phyloP scores from a whole-genome alignment of 2,888 invertebrate species.

The Drosophila leonis region DNA sequence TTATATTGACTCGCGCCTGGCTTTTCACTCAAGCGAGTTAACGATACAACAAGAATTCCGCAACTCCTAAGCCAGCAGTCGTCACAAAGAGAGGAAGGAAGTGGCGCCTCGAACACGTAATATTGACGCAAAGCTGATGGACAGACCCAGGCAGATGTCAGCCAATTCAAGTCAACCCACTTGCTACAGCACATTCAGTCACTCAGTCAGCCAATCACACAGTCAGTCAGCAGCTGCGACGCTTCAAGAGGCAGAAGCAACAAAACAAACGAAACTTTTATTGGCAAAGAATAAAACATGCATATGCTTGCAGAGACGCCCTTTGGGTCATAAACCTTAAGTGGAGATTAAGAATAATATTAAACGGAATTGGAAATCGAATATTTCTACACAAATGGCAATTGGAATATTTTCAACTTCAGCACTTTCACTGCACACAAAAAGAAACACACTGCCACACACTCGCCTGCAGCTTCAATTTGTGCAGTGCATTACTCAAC shows the following conservation, averaged over 20 bases:
- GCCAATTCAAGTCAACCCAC: slow-evolving; percentile 48
- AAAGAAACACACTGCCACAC: background rate
- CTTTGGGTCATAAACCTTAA: slow-evolving; percentile 63
- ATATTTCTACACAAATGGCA: slow-evolving; percentile 51
- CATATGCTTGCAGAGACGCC: slow-evolving; percentile 39
- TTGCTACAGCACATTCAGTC: slow-evolving; percentile 33
- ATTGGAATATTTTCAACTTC: slow-evolving; percentile 63
- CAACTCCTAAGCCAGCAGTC: slow-evolving; percentile 19
- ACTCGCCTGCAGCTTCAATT: background rate
- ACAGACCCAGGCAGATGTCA: slow-evolving; percentile 38
- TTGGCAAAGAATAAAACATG: slow-evolving; percentile 74
- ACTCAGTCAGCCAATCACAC: slow-evolving; percentile 25
- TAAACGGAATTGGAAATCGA: slow-evolving; percentile 68
- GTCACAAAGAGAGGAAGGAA: background rate
- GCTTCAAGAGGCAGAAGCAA: slow-evolving; percentile 10
- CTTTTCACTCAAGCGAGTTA: slow-evolving; percentile 67
- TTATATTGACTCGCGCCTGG: slow-evolving; percentile 78
- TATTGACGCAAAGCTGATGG: slow-evolving; percentile 22
- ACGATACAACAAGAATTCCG: slow-evolving; percentile 46
- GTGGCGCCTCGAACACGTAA: slow-evolving; percentile 25
- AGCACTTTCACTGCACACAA: background rate
- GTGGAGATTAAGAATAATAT: slow-evolving; percentile 77
- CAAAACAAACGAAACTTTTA: slow-evolving; percentile 58
- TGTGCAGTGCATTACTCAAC: slow-evolving; percentile 45
- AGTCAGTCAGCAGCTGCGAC: slow-evolving; percentile 34